A percentile compares a stretch with the other conserved stretches of the same genome.
Evolutionary conservation across 2,888 invertebrate species (phyloP).

Genomic region (Thelaira solivaga): DNA sequence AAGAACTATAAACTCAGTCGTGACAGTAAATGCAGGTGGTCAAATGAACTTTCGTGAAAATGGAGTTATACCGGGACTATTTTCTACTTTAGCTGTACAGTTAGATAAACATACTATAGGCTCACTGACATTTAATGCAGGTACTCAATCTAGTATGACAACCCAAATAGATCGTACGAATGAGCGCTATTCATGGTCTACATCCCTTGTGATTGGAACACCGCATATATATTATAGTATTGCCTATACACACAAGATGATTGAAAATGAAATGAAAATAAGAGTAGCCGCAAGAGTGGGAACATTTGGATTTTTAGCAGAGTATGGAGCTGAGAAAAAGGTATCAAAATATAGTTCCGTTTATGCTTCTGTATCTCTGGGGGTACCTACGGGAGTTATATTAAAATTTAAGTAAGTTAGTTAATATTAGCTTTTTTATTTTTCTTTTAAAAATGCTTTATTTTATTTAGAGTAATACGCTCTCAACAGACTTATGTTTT

Average conservation of each 20-base stretch:
- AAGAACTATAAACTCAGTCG: slow-evolving; percentile 67
- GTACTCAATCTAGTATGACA: slow-evolving; percentile 85
- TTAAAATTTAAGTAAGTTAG: slow-evolving; percentile 87
- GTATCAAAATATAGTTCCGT: slow-evolving; percentile 93
- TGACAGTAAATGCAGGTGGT: slow-evolving; percentile 82
- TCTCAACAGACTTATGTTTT: slow-evolving; percentile 92
- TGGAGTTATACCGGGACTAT: slow-evolving; percentile 86
- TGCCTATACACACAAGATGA: slow-evolving; percentile 88
- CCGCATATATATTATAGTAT: slow-evolving; percentile 87
- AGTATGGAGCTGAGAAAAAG: slow-evolving; percentile 95
- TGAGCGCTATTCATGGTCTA: slow-evolving; percentile 82
- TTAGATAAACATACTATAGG: slow-evolving; percentile 92
- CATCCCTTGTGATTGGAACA: slow-evolving; percentile 88
- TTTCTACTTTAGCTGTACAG: slow-evolving; percentile 89
- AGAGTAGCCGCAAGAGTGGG: slow-evolving; percentile 87
- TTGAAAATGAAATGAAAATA: slow-evolving; percentile 87
- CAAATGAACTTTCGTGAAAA: slow-evolving; percentile 86
- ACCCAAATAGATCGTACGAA: slow-evolving; percentile 89
- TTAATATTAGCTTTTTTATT: background rate
- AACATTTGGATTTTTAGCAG: slow-evolving; percentile 90
- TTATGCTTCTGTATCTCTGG: slow-evolving; percentile 89
- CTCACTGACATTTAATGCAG: slow-evolving; percentile 88
- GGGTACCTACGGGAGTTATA: slow-evolving; percentile 91
- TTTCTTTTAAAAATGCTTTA: background rate
- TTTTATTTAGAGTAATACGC: slow-evolving; percentile 83